Evolutionary conservation across 2,113 vertebrate genomes (phyloP).

Genomic region (Pterocles burchelli): DNA sequence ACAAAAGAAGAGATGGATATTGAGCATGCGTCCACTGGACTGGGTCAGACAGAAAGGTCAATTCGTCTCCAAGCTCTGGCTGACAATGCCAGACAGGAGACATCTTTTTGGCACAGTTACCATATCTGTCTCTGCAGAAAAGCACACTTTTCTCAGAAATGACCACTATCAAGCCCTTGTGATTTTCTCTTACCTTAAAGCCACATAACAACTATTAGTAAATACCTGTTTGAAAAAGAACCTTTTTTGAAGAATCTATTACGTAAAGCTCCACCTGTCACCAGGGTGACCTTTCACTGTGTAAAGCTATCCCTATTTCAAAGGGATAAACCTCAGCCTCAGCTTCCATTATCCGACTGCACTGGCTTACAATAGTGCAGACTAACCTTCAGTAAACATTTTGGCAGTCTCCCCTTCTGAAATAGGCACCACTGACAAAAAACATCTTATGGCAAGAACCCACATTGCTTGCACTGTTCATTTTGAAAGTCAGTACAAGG

Average conservation of each 20-base stretch:
- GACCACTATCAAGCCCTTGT: neutral
- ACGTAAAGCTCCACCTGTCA: neutral
- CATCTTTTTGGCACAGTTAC: neutral
- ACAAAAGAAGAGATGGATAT: neutral
- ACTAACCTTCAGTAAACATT: neutral
- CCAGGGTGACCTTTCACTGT: neutral
- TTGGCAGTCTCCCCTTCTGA: neutral
- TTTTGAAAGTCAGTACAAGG: neutral
- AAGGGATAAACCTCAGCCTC: neutral
- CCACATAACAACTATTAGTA: neutral
- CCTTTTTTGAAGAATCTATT: neutral
- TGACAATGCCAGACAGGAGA: neutral
- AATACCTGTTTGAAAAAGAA: neutral
- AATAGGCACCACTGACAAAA: neutral
- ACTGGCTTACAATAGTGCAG: neutral
- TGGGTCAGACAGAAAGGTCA: neutral
- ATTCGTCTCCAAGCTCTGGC: accelerated
- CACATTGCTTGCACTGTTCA: neutral
- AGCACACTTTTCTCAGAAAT: neutral
- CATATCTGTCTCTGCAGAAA: neutral
- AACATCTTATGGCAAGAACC: neutral
- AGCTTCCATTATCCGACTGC: neutral
- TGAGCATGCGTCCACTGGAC: neutral
- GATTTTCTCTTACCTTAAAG: neutral
- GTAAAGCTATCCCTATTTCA: neutral